Percentiles rank a stretch among this genome's conserved stretches.
phyloP scores from a whole-genome alignment of 1,140 invertebrate species.

The Lordiphosa stackelbergi region DNA sequence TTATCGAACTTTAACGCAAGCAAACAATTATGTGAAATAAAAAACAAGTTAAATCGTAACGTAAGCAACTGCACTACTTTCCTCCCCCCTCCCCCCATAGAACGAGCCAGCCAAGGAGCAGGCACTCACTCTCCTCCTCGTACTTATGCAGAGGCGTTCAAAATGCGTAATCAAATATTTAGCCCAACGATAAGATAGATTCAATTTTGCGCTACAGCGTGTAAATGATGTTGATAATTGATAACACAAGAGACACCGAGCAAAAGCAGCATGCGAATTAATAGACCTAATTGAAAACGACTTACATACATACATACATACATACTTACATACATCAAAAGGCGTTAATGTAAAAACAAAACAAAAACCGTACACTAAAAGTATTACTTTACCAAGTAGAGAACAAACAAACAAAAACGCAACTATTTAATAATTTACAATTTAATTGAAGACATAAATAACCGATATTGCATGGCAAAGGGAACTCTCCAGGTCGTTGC shows the following conservation, averaged over 20 bases:
- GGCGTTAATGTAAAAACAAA: constrained; percentile 6
- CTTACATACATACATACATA: constrained; percentile 15
- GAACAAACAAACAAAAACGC: constrained; percentile 9
- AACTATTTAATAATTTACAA: constrained; percentile 48
- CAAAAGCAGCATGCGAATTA: constrained; percentile 60
- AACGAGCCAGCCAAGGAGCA: background rate
- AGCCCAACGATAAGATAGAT: constrained; percentile 72
- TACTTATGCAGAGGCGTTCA: constrained; percentile 23
- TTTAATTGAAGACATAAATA: constrained; percentile 53
- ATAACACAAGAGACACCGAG: constrained; percentile 55
- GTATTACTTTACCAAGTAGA: constrained; percentile 72
- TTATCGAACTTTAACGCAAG: constrained; percentile 32
- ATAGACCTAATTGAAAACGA: constrained; percentile 55
- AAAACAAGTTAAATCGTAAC: constrained; percentile 10
- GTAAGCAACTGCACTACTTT: constrained; percentile 14
- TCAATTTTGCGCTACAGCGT: constrained; percentile 61
- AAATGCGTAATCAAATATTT: constrained; percentile 70
- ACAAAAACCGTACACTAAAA: constrained; percentile 43
- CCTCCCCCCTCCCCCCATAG: too few relatives aligned
- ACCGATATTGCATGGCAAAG: constrained; percentile 7
- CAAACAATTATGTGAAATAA: constrained; percentile 21
- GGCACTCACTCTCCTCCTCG: background rate
- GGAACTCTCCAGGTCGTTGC: constrained; percentile 8
- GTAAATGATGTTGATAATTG: constrained; percentile 45
- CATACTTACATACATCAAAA: constrained; percentile 18